Evolutionary conservation across 2,113 vertebrate genomes (phyloP).

Genomic region (zebrafish (Danio rerio)): GRCz12tu NC_133187.1:23430001-23430500

Average conservation of each 20-base stretch:
- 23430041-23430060: not conserved
- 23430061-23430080: not conserved
- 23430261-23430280: not conserved
- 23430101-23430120: not conserved
- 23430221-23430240: not conserved
- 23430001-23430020: not conserved
- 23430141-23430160: conserved; percentile 39
- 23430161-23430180: conserved; percentile 20
- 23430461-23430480: conserved; percentile 33
- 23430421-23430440: conserved; percentile 6
- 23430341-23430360: conserved; percentile 11
- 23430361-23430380: conserved; percentile 26
- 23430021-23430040: not conserved
- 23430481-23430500: conserved; percentile 33
- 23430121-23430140: not conserved
- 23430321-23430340: conserved; percentile 11
- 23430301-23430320: not conserved
- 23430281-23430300: not conserved
- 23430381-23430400: conserved; percentile 25
- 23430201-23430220: conserved; percentile 71
- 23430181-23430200: conserved; percentile 24
- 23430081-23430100: not conserved
- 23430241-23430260: not conserved
- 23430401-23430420: not conserved
- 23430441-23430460: not conserved